phyloP scores from a whole-genome alignment of 2,113 vertebrate genomes.

The Calyptommatus sinebrachiatus region DNA sequence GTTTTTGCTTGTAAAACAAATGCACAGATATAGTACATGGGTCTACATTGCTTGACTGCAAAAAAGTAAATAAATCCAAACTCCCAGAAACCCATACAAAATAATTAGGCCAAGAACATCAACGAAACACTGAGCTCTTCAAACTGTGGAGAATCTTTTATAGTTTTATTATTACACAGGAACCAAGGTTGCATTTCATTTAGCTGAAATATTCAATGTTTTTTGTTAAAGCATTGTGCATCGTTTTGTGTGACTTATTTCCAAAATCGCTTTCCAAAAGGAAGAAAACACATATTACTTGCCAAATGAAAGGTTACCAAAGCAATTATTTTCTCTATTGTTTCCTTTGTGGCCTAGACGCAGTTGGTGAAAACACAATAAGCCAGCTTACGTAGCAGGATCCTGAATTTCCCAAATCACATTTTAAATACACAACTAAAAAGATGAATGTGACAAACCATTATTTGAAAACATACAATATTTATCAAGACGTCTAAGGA shows the following conservation, averaged over 20 bases:
- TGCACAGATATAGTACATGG: too few species aligned
- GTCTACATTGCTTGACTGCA: too few species aligned
- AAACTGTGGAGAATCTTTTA: too few species aligned
- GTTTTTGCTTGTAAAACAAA: too few species aligned
- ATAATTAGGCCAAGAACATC: too few species aligned
- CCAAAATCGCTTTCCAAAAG: not conserved
- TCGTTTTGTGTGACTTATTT: not conserved
- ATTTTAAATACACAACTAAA: not conserved
- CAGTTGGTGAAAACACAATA: not conserved
- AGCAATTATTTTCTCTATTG: not conserved
- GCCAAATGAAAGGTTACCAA: not conserved
- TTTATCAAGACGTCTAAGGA: too few species aligned
- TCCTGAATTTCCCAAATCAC: not conserved
- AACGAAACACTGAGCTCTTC: too few species aligned
- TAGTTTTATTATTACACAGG: not conserved
- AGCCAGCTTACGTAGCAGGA: not conserved
- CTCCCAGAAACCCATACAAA: too few species aligned
- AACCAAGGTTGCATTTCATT: not conserved
- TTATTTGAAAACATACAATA: not conserved
- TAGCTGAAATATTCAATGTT: too few species aligned
- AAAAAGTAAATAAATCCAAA: too few species aligned
- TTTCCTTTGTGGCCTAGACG: not conserved
- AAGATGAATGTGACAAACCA: not conserved
- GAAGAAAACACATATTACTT: not conserved
- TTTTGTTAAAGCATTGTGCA: not conserved